Conservation (phyloP, 1,140 invertebrate genomes). For the Cylas formicarius region DNA sequence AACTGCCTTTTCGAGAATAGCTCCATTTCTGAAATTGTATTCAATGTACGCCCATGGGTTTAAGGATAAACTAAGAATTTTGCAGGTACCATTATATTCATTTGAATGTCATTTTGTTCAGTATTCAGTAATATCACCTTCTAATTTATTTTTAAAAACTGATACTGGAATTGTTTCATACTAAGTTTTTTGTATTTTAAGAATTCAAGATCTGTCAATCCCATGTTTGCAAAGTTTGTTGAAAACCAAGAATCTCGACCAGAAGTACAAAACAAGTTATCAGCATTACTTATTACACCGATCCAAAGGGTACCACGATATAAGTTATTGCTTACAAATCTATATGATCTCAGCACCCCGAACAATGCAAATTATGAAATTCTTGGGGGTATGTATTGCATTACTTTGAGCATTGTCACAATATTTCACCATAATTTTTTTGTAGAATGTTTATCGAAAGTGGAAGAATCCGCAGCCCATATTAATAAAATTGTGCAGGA, state of each 20-base stretch:
- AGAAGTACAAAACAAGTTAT: conserved; percentile 62
- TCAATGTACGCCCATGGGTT: conserved; percentile 72
- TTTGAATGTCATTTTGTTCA: conserved; percentile 4
- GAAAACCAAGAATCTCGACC: conserved; percentile 59
- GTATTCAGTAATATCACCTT: conserved; percentile 8
- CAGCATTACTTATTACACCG: conserved; percentile 64
- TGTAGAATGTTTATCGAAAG: conserved; percentile 57
- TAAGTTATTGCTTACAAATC: conserved; percentile 61
- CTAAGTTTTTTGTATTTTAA: conserved; percentile 16
- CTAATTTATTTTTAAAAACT: not conserved
- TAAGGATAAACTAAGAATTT: conserved; percentile 49
- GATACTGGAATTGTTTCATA: too few species aligned
- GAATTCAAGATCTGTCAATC: conserved; percentile 39
- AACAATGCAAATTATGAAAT: conserved; percentile 53
- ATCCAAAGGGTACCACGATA: conserved; percentile 72
- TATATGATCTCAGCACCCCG: conserved; percentile 54
- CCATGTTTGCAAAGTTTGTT: conserved; percentile 53
- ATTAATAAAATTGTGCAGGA: conserved; percentile 65
- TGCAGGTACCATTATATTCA: conserved; percentile 43
- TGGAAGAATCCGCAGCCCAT: conserved; percentile 59
- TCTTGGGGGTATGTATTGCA: conserved; percentile 40
- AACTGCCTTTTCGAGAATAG: conserved; percentile 59
- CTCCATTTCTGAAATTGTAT: conserved; percentile 72
- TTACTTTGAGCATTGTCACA: too few species aligned
- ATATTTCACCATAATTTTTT: too few species aligned